These are phyloP conservation scores for Oreochromis mossambicus DNA, from an alignment of 2,797 vertebrate genomes.

Conservation along the genomic window DNA sequence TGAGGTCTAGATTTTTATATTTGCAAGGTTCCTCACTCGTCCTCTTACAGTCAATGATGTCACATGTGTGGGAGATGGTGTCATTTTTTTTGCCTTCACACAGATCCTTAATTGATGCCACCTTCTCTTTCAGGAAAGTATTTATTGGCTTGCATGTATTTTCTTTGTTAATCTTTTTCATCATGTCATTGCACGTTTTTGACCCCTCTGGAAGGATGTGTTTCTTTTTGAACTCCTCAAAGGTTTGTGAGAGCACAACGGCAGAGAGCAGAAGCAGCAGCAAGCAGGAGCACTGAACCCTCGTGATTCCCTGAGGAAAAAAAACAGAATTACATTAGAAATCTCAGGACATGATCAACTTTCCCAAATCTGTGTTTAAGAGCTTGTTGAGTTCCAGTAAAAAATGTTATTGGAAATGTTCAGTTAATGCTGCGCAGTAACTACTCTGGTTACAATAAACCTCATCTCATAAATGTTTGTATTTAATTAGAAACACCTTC, in stretches of 20 bases:
- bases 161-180: no score
- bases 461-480: background rate
- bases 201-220: background rate
- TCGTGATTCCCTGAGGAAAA: background rate
- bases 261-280: background rate
- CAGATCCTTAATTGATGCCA: no score
- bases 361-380: background rate
- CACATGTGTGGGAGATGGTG: no score
- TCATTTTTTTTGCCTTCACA: no score
- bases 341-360: background rate
- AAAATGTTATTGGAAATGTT: background rate
- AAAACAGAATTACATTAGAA: background rate
- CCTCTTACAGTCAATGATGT: no score
- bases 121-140: no score
- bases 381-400: background rate
- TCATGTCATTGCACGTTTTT: no score
- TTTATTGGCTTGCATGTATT: no score
- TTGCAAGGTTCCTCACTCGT: no score
- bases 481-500: background rate
- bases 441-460: no score
- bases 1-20: no score
- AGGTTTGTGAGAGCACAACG: background rate
- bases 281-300: background rate
- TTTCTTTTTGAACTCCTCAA: background rate
- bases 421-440: no score